Evolutionary conservation across 2,888 invertebrate genomes (phyloP), one percentile per base, ranked within the genome.

Genomic region (Heliconius sara): DNA sequence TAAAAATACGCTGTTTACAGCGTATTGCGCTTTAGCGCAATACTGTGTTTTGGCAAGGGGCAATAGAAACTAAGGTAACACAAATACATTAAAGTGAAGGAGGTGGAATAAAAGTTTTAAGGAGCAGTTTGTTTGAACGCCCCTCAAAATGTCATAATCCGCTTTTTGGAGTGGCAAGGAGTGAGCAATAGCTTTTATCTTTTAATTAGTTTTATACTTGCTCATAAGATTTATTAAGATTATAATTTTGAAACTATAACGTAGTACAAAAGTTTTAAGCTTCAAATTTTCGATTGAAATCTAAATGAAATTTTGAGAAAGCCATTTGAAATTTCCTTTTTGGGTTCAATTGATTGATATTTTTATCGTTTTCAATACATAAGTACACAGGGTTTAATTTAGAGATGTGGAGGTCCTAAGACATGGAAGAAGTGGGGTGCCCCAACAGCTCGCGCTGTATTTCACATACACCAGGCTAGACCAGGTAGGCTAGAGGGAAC

Each of bases 131-230:
- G 77, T 70, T 80, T 80, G 68, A 80, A 77, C 77, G 73, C 77
- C 60, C 65, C 77, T 77, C 73, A 72, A 77, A 80, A 80, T 77
- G 80, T 80, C 77, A 80, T 80, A 80, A 80, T 80, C 77, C 68
- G 77, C 68, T 65, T 77, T 80, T 80, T 80, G 67, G 77, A 80
- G 77, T 77, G 80, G 66, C 47, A 68, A 67, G 74, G 47, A 80
- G 80, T 77, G 77, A 77, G 80, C 77, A 80, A 77, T 77, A 77
- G 80, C 77, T 77, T 77, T 80, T 80, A 77, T 80, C 77, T 80
- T 80, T 80, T 77, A 80, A 80, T 80, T 77, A 80, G 60, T 77
- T 80, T 80, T 80, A 74, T 72, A 77, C 80, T 80, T 39, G 60
- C 63, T 60, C 74, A 39, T 70, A 65, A 72, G 52, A 77, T 52